Evolutionary conservation across 2,113 vertebrate species (phyloP), one percentile per base, ranked within the genome.

Genomic region (Halcyon senegalensis): DNA sequence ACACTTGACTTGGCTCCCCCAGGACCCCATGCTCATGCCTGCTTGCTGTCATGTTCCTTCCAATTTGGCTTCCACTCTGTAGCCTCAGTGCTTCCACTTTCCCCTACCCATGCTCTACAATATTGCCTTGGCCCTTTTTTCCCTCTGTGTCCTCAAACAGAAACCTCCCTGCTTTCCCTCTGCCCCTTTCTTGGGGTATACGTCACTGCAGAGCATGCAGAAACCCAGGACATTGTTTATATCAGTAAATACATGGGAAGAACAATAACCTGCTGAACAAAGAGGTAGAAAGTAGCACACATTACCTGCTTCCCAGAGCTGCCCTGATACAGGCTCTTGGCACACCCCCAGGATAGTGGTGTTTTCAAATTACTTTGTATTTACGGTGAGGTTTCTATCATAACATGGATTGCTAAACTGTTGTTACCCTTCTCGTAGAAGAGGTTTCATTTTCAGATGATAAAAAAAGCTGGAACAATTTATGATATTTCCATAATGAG

Each of bases 401-500:
- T 35, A 75, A 92, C 66, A 74, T 3, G 10, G 68, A 74, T 90
- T 89, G 51, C 73, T 93, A 92, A 91, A 63, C 73, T 69, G 68
- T 90, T 77, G 50, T 78, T 74, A 96, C 56, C 73, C 4, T 21
- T 84, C 5, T 9, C 35, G 39, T 11, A 77, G 55, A 79, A 79
- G 17, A 76, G 31, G 19, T 83, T 94, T 76, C 53, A 43, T 83
- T 87, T 95, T 83, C 53, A 80, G 51, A 78, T 93, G 53, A 77
- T 39, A 93, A 91, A 92, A 95, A 91, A 68, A 60, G 37, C 58
- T 68, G 53, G 76, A 90, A 68, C 43, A 93, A 78, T 55, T 90
- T 64, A 51, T 51, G 76, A n/a, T 73, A 84, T 93, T 96, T 92
- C 48, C 64, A 41, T 95, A 89, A 90, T 60, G 69, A 89, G 27